Base-by-base conservation (phyloP, 2,888 invertebrate species). In the Aelia acuminata region DNA sequence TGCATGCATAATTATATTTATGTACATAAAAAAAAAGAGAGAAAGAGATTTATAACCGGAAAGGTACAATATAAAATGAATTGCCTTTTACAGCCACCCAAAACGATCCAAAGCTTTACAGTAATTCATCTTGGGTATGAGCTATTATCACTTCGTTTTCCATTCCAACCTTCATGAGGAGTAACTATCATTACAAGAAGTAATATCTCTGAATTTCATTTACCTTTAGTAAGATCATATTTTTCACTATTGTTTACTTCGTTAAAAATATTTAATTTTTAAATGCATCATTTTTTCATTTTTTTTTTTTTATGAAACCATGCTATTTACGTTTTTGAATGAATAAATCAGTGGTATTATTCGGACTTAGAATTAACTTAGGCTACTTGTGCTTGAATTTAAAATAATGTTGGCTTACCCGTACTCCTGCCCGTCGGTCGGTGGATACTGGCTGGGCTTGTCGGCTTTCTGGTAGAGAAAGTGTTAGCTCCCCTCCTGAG, bases 361-460 rank as follows among this genome's bases (percentile, higher is more conserved):
- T 15, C 13, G 18, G 63, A 63, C 18, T 63, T 63, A 31, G 31
- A 63, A 31, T 31, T 63, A 31, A 15, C 63, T 31, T 31, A 31
- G 31, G 7, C 13, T 31, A 63, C 15, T 1, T 31, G 31, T 18
- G 1, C 15, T 63, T 31, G 5, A 31, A 4, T 0, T 26, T 26
- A 15, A 18, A 63, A 63, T 63, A 31, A 31, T 31, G 18, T 18
- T 31, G 3, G 7, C 63, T 63, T 63, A 63, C 63, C 31, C 63
- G 63, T 63, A 63, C 63, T 63, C 63, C 63, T 63, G 63, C 63
- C 18, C 31, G 63, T 57, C 63, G 15, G 57, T 31, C 63, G 31
- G 31, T 63, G 31, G 31, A 15, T 63, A 31, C 31, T 31, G 31
- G 31, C 63, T 63, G 63, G 63, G 63, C 63, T 63, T 63, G 63